Evolutionary conservation across 2,113 vertebrate genomes (phyloP).

Genomic region (Ageneiosus marmoratus): DNA sequence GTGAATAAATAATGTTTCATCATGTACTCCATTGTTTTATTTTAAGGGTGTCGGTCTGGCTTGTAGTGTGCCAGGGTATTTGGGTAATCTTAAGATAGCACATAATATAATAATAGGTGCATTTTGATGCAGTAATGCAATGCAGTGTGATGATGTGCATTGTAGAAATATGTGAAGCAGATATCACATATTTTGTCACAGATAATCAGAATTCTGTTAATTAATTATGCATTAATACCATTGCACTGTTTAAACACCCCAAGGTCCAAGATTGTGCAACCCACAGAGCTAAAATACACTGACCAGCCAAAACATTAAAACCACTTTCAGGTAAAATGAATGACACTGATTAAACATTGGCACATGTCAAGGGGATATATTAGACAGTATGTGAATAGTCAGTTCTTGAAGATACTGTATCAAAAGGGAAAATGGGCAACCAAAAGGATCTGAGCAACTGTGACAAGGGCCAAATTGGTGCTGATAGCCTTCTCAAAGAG

Average conservation of each 20-base stretch:
- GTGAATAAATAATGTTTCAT: slow-evolving; percentile 14
- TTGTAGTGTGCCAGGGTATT: neutral
- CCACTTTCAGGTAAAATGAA: too few species aligned
- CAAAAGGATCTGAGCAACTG: too few species aligned
- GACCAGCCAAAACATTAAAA: too few species aligned
- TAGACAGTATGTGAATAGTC: too few species aligned
- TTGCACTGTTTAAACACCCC: neutral
- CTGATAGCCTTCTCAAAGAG: too few species aligned
- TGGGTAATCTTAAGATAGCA: neutral
- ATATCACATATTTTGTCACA: neutral
- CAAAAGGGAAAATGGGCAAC: too few species aligned
- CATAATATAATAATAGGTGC: neutral
- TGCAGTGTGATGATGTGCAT: neutral
- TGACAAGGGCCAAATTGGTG: too few species aligned
- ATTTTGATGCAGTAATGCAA: too few species aligned
- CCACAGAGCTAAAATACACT: neutral
- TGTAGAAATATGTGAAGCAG: too few species aligned
- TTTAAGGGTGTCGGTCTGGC: slow-evolving; percentile 4
- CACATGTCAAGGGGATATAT: too few species aligned
- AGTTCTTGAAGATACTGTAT: too few species aligned
- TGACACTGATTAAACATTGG: too few species aligned
- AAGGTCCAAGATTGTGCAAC: neutral
- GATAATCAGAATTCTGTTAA: neutral
- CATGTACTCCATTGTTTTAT: slow-evolving; percentile 11
- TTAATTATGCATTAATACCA: neutral